These are phyloP conservation scores for Axinella damicornis DNA, from an alignment of 37 sponge, comb jelly and placozoan genomes.

Conservation along the genomic window DNA sequence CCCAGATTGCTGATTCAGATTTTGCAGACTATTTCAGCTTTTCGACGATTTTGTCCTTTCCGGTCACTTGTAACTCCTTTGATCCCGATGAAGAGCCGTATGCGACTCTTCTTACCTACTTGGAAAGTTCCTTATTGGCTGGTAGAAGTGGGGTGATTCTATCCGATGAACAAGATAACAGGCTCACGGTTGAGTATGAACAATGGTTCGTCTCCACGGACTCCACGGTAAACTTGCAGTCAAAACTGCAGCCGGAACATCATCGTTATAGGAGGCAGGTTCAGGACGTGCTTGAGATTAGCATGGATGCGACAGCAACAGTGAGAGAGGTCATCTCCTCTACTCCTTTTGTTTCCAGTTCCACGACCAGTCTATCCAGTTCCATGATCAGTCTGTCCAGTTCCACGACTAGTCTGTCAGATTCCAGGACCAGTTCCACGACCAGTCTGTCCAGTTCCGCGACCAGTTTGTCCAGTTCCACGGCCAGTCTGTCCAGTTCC, in stretches of 20 bases:
- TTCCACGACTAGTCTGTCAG: no score
- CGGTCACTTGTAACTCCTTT: background rate
- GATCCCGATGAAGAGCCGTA: background rate
- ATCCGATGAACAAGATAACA: background rate
- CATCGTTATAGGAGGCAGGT: background rate
- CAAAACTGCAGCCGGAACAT: background rate
- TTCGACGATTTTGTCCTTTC: constrained; percentile 7
- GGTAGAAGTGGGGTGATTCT: background rate
- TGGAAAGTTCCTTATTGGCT: background rate
- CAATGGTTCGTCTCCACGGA: background rate
- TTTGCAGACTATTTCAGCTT: background rate
- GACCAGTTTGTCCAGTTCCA: background rate
- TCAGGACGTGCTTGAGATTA: background rate
- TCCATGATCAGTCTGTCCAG: no score
- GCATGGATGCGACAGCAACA: background rate
- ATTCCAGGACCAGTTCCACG: background rate
- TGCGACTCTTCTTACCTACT: no score
- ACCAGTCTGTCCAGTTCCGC: background rate
- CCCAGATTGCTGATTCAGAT: constrained; percentile 13
- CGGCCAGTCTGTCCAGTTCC: no score
- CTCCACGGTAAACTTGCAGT: background rate
- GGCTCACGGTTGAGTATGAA: background rate
- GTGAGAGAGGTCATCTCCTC: background rate
- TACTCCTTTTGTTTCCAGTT: background rate
- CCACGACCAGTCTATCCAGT: no score